Base-by-base conservation (phyloP, 2,113 vertebrate species). In the Lepisosteus osseus region DNA sequence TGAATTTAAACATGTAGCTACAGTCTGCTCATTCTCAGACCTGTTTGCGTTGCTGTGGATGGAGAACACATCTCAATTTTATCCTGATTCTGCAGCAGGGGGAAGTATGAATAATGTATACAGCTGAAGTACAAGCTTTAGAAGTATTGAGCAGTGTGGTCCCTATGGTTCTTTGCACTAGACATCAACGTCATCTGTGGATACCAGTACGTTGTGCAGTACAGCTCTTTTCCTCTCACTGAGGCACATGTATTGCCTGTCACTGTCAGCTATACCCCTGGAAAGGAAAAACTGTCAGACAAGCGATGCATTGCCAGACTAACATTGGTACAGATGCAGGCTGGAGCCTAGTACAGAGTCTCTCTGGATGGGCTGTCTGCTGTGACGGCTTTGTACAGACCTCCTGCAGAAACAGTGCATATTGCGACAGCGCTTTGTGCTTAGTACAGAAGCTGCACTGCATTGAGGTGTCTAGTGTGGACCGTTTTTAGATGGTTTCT, bases 31-130 rank as follows among this genome's bases (percentile, higher is more conserved):
- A 12, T 47, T 11, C 12, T n/a, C 54, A 17, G 7, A 42, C 8
- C 71, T 40, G 42, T 40, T 5, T 51, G 47, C 65, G 12, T 29
- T 57, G 67, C 63, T 54, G 15, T 40, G 51, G 61, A 72, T 55
- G 51, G 54, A 54, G 69, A 65, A 40, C 72, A 74, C 40, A 54
- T 74, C 71, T 74, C 75, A 70, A 70, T 77, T 72, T 73, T 59
- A 51, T 29, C 7, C 45, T 14, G 45, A 77, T 68, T 71, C 69
- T 65, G 56, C 54, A 66, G 68, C 68, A 54, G 69, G 67, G 77
- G 51, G 44, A 43, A 17, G 45, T 51, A 83, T 82, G 72, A 80
- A 84, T 85, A 82, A 81, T 77, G 72, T 71, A 84, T 68, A 64
- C 69, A 74, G 76, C 73, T 72, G 64, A 70, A 79, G 70, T 73